Percentiles rank a stretch among this genome's conserved stretches.
These are phyloP conservation scores for Schizotus pectinicornis DNA, from an alignment of 2,888 invertebrate genomes.

Conservation along the genomic window DNA sequence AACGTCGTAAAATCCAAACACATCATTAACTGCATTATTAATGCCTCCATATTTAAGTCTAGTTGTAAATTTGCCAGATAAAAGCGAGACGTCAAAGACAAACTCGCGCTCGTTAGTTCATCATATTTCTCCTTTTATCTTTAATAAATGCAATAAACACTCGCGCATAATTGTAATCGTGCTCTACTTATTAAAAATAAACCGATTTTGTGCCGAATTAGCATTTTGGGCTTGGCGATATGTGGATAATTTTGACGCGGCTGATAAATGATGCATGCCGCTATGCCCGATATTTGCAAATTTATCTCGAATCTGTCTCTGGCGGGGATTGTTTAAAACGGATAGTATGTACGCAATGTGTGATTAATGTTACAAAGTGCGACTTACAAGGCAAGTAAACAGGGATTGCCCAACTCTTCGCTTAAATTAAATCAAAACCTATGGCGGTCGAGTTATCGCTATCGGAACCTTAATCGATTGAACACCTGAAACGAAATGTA, in stretches of 20 bases:
- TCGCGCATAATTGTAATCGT: constrained; percentile 24
- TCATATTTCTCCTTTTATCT: constrained; percentile 14
- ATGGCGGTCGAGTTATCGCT: too few relatives aligned
- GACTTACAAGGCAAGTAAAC: too few relatives aligned
- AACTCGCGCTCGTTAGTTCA: constrained; percentile 18
- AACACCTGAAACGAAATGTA: too few relatives aligned
- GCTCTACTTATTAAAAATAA: constrained; percentile 34
- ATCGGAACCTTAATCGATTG: too few relatives aligned
- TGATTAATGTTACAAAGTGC: constrained; percentile 4
- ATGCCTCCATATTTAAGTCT: constrained; percentile 26
- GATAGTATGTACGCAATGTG: neutral
- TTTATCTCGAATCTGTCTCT: constrained; percentile 1
- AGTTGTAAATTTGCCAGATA: constrained; percentile 37
- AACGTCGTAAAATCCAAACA: constrained; percentile 29
- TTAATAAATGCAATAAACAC: constrained; percentile 15
- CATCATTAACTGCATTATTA: constrained; percentile 30
- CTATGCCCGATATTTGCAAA: constrained; percentile 1
- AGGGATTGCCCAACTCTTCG: too few relatives aligned
- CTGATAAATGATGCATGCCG: constrained; percentile 15
- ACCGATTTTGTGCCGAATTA: constrained; percentile 21
- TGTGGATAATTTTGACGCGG: constrained; percentile 16
- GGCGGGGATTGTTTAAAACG: neutral
- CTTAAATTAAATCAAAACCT: too few relatives aligned
- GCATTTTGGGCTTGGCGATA: constrained; percentile 26
- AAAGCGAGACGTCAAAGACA: constrained; percentile 28